A percentile compares a stretch with the other conserved stretches of the same genome.
phyloP scores from a whole-genome alignment of 2,797 vertebrate genomes.

The Chaenodraco wilsoni region DNA sequence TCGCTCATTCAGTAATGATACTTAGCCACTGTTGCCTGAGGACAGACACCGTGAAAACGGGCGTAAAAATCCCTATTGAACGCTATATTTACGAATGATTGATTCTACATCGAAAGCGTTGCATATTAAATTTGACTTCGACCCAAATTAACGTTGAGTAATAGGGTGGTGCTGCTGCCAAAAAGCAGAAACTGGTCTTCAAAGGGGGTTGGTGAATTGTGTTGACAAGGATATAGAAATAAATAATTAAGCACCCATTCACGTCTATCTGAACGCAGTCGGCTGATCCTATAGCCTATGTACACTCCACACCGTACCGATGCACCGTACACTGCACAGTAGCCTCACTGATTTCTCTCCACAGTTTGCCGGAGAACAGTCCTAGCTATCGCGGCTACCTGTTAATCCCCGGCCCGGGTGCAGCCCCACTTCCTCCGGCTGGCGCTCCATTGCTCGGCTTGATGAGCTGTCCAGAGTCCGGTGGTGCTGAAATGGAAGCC shows the following conservation, averaged over 20 bases:
- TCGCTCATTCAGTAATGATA: slow-evolving; percentile 67
- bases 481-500: slow-evolving; percentile 89
- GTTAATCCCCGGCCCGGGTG: slow-evolving; percentile 85
- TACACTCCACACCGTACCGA: slow-evolving; percentile 43
- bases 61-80: slow-evolving; percentile 59
- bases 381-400: slow-evolving; percentile 80
- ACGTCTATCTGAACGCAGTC: slow-evolving; percentile 69
- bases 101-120: slow-evolving; percentile 43
- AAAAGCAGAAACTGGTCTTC: slow-evolving; percentile 25
- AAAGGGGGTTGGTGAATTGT: slow-evolving; percentile 57
- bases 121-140: slow-evolving; percentile 39
- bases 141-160: slow-evolving; percentile 32
- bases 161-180: slow-evolving; percentile 37
- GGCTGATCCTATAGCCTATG: slow-evolving; percentile 48
- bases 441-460: slow-evolving; percentile 88
- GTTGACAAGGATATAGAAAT: slow-evolving; percentile 79
- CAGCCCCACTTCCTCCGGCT: slow-evolving; percentile 81
- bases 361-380: slow-evolving; percentile 52
- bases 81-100: slow-evolving; percentile 43
- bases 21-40: slow-evolving; percentile 46
- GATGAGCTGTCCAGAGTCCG: slow-evolving; percentile 88
- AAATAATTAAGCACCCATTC: slow-evolving; percentile 81
- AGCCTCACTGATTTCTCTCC: slow-evolving; percentile 44
- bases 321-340: slow-evolving; percentile 32
- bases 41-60: slow-evolving; percentile 65